Conservation (phyloP, 2,888 invertebrate species). For the Drosophila cognata region DNA sequence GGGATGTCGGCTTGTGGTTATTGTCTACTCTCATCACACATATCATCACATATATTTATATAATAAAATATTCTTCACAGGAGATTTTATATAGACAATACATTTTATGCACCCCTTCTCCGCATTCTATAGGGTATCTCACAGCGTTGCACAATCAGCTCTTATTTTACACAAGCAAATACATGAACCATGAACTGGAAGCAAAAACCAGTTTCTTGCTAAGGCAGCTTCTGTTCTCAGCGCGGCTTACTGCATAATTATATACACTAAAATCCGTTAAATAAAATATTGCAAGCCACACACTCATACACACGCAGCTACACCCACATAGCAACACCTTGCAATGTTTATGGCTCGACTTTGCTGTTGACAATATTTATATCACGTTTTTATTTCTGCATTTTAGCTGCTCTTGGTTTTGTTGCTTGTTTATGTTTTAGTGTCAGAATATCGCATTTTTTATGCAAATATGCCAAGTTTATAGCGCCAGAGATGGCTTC, state of each 20-base stretch:
- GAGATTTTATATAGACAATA: neutral
- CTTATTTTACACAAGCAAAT: neutral
- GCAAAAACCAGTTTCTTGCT: conserved; percentile 36
- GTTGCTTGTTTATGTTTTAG: conserved; percentile 71
- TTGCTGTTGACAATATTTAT: conserved; percentile 56
- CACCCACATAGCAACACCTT: conserved; percentile 11
- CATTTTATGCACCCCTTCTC: neutral
- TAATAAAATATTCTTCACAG: too few species aligned
- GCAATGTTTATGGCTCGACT: conserved; percentile 51
- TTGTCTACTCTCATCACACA: neutral
- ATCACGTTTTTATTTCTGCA: conserved; percentile 14
- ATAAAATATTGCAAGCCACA: conserved; percentile 54
- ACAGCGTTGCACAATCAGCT: neutral
- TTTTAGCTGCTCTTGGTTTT: conserved; percentile 22
- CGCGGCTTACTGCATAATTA: conserved; percentile 60
- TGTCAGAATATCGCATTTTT: conserved; percentile 69
- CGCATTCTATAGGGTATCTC: neutral
- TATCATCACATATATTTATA: neutral
- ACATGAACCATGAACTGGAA: conserved; percentile 27
- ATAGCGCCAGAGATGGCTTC: conserved; percentile 47
- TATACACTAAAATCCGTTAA: conserved; percentile 62
- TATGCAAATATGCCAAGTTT: conserved; percentile 79
- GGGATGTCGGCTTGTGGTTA: neutral
- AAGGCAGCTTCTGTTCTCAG: conserved; percentile 38
- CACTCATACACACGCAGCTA: conserved; percentile 1